Conservation (phyloP, 2,797 vertebrate species). For the Oreochromis mossambicus region DNA sequence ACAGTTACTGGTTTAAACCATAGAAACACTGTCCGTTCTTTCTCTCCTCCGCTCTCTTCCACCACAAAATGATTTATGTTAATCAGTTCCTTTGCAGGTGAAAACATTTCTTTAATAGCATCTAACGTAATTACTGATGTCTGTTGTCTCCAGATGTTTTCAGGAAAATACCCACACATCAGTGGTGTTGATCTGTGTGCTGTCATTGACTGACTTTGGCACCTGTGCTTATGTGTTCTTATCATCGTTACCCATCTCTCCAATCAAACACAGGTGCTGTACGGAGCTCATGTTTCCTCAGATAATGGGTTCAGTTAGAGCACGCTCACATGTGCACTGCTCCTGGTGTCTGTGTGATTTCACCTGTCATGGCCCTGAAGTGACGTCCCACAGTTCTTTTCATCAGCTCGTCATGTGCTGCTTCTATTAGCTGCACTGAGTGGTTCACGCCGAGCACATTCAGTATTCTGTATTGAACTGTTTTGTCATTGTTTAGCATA, state of each 20-base stretch:
- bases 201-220: background rate
- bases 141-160: background rate
- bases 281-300: background rate
- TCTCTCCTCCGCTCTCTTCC: background rate
- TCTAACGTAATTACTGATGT: background rate
- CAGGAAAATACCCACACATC: background rate
- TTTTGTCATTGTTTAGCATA: background rate
- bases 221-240: background rate
- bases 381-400: background rate
- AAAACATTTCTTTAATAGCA: background rate
- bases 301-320: fast-evolving
- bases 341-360: background rate
- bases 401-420: background rate
- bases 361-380: background rate
- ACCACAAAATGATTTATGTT: background rate
- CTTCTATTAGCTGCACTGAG: background rate
- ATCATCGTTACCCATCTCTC: background rate
- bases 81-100: background rate
- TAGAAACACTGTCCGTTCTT: background rate
- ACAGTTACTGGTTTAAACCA: background rate
- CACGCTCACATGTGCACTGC: background rate
- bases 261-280: background rate
- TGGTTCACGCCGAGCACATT: background rate
- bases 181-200: background rate
- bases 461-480: background rate